Conservation (phyloP, 2,888 invertebrate genomes). For the Mythimna albipuncta region DNA sequence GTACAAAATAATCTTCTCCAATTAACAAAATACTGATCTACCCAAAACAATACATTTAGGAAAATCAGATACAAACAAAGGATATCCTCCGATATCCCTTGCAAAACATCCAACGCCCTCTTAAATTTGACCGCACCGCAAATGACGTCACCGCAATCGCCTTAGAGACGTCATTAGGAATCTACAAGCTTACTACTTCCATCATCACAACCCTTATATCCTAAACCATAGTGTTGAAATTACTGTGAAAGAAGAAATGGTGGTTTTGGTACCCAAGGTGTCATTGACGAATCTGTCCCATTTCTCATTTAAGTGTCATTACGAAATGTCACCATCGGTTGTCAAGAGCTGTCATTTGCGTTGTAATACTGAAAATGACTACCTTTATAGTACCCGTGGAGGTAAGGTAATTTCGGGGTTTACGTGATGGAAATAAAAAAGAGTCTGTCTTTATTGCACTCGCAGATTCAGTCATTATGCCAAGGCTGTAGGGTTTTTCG, state of each 20-base stretch:
- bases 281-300: slow-evolving; percentile 76
- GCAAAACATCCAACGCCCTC: slow-evolving; percentile 35
- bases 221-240: slow-evolving; percentile 22
- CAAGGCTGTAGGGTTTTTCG: too few species aligned
- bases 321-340: slow-evolving; percentile 64
- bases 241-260: not conserved
- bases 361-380: slow-evolving; percentile 38
- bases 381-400: slow-evolving; percentile 6
- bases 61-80: slow-evolving; percentile 20
- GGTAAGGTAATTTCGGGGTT: slow-evolving; percentile 27
- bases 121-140: slow-evolving; percentile 59
- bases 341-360: slow-evolving; percentile 39
- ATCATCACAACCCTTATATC: slow-evolving; percentile 15
- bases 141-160: slow-evolving; percentile 73
- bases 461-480: not conserved
- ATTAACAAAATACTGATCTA: not conserved
- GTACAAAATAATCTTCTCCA: not conserved
- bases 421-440: slow-evolving; percentile 21
- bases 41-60: not conserved
- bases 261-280: slow-evolving; percentile 44
- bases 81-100: slow-evolving; percentile 32
- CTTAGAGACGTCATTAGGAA: slow-evolving; percentile 71
- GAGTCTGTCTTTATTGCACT: not conserved
- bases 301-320: slow-evolving; percentile 74
- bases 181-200: slow-evolving; percentile 27